Conservation (phyloP, 2,888 invertebrate genomes). For the Bibio marci region DNA sequence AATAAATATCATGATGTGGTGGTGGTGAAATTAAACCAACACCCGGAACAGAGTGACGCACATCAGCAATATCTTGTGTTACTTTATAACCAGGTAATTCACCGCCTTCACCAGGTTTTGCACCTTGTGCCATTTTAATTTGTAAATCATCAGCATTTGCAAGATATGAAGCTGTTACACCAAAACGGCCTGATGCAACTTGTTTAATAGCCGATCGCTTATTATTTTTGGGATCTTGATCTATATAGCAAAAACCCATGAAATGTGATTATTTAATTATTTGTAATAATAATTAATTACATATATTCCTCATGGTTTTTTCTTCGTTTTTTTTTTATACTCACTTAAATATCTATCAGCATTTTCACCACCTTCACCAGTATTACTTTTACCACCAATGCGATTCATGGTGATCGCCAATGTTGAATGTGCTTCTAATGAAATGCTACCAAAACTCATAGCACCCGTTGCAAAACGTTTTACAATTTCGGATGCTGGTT, state of each 20-base stretch:
- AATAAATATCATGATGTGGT: slow-evolving; percentile 99
- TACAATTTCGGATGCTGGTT: slow-evolving; percentile 86
- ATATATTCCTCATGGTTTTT: too few relatives aligned
- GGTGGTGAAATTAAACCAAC: slow-evolving; percentile 98
- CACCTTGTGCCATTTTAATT: slow-evolving; percentile 99
- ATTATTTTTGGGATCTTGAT: slow-evolving; percentile 64
- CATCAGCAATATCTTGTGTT: slow-evolving; percentile 78
- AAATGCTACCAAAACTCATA: slow-evolving; percentile 96
- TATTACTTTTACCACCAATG: slow-evolving; percentile 94
- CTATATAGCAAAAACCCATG: slow-evolving; percentile 14
- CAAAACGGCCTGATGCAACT: slow-evolving; percentile 96
- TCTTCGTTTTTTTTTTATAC: slow-evolving; percentile 6
- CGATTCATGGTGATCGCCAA: slow-evolving; percentile 96
- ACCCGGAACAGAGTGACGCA: slow-evolving; percentile 83
- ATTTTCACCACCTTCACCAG: slow-evolving; percentile 91
- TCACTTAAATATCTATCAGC: slow-evolving; percentile 55
- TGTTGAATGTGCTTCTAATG: slow-evolving; percentile 87
- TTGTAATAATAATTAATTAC: not conserved
- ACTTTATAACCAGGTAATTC: slow-evolving; percentile 88
- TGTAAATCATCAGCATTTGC: slow-evolving; percentile 97
- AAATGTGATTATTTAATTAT: slow-evolving; percentile 3
- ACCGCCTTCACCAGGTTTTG: slow-evolving; percentile 98
- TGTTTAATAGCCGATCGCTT: slow-evolving; percentile 94
- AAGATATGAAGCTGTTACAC: slow-evolving; percentile 92
- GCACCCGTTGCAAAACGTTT: slow-evolving; percentile 59